These are phyloP conservation scores for Amblyjoppa fuscipennis DNA, from an alignment of 2,888 invertebrate genomes.

Conservation along the genomic window DNA sequence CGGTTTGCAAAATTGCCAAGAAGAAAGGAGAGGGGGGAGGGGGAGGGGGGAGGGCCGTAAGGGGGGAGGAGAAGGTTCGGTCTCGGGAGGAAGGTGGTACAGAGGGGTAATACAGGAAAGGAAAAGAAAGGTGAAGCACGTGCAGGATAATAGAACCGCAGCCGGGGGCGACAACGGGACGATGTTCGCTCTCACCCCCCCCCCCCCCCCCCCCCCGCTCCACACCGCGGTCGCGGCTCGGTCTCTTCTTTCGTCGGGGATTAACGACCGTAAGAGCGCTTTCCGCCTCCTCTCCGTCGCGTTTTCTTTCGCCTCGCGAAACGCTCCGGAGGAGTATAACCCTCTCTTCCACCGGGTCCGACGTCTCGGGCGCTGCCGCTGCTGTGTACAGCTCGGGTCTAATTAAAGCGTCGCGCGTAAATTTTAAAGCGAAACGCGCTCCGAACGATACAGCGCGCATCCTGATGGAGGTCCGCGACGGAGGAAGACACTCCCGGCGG, in stretches of 20 bases:
- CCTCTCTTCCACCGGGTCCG: slow-evolving; percentile 4
- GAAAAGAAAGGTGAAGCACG: slow-evolving; percentile 49
- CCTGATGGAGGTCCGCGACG: slow-evolving; percentile 29
- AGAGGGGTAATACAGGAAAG: slow-evolving; percentile 37
- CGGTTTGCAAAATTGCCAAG: slow-evolving; percentile 35
- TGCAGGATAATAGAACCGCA: slow-evolving; percentile 52
- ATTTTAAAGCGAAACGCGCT: slow-evolving; percentile 36
- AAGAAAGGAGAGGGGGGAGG: background rate
- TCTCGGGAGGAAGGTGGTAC: slow-evolving; percentile 1
- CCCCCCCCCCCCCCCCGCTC: background rate
- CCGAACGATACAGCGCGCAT: slow-evolving; percentile 43
- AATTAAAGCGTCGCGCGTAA: slow-evolving; percentile 57
- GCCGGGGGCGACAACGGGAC: slow-evolving; percentile 50
- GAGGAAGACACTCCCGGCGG: slow-evolving; percentile 34
- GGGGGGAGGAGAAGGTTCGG: background rate
- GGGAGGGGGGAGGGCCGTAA: background rate
- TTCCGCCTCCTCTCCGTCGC: slow-evolving; percentile 15
- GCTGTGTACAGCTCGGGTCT: slow-evolving; percentile 28
- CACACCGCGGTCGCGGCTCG: slow-evolving; percentile 16
- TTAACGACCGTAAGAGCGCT: slow-evolving; percentile 56
- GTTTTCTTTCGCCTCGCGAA: slow-evolving; percentile 7
- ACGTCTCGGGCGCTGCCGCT: background rate
- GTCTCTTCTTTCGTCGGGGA: slow-evolving; percentile 50
- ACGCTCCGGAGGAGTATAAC: slow-evolving; percentile 20
- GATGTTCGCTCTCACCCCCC: slow-evolving; percentile 20